Conservation (phyloP, 2,888 invertebrate species). For the Amorpha juglandis region DNA sequence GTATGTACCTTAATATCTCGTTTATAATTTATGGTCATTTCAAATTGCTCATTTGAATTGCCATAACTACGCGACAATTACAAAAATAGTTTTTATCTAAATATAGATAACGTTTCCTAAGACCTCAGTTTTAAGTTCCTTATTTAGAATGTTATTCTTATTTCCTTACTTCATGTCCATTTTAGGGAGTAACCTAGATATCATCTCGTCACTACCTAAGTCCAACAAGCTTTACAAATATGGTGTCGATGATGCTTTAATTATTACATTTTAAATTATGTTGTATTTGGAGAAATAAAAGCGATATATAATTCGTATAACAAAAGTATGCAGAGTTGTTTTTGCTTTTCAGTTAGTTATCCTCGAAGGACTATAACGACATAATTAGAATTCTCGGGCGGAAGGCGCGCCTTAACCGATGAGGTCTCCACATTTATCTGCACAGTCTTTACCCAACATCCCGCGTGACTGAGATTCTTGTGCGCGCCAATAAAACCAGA, state of each 20-base stretch:
- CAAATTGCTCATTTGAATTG: background rate
- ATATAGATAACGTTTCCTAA: constrained; percentile 5
- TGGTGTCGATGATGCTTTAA: background rate
- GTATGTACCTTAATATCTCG: background rate
- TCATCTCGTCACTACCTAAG: constrained; percentile 11
- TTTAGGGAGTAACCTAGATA: constrained; percentile 15
- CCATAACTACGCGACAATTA: constrained; percentile 11
- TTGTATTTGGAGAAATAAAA: background rate
- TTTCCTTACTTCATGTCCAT: constrained; percentile 19
- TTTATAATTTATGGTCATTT: background rate
- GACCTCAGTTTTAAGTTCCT: constrained; percentile 6
- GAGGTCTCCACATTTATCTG: constrained; percentile 44
- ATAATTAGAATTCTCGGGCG: constrained; percentile 50
- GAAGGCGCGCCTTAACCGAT: constrained; percentile 47
- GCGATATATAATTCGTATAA: background rate
- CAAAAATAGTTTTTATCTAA: constrained; percentile 3
- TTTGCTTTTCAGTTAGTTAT: constrained; percentile 38
- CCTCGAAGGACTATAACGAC: constrained; percentile 42
- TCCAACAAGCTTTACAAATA: constrained; percentile 14
- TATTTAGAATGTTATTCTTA: constrained; percentile 9
- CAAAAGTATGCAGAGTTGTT: constrained; percentile 21
- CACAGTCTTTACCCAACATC: constrained; percentile 43
- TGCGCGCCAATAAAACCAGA: constrained; percentile 46
- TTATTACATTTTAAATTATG: background rate
- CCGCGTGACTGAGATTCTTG: constrained; percentile 48